Evolutionary conservation across 2,797 vertebrate genomes (phyloP).

Genomic region (Sebastes minor): DNA sequence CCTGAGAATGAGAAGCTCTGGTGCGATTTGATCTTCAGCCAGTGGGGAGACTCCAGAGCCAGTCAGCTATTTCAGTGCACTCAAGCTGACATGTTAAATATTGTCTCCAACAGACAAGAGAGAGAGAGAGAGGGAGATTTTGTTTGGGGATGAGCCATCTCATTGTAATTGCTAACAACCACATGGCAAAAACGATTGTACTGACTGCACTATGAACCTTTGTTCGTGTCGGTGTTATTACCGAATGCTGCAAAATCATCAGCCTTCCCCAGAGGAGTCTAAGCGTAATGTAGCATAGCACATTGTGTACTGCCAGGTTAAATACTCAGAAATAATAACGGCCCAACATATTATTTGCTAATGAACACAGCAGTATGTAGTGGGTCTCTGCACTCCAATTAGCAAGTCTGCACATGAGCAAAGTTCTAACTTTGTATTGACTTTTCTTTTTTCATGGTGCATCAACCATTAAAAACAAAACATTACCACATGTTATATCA

Average conservation of each 20-base stretch:
- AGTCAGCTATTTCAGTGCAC: conserved; percentile 34
- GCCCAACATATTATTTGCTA: conserved; percentile 20
- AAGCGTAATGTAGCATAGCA: conserved; percentile 27
- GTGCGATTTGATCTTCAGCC: conserved; percentile 49
- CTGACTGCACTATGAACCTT: conserved; percentile 48
- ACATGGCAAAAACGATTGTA: conserved; percentile 42
- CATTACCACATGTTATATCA: background rate
- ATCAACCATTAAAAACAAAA: background rate
- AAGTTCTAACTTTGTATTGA: conserved; percentile 15
- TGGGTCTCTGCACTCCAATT: conserved; percentile 23
- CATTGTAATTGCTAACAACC: conserved; percentile 50
- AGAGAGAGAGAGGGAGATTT: background rate
- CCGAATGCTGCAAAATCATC: conserved; percentile 20
- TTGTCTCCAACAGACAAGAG: conserved; percentile 24
- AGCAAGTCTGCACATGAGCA: conserved; percentile 5
- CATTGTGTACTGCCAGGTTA: conserved; percentile 31
- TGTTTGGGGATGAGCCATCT: conserved; percentile 38
- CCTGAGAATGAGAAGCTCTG: conserved; percentile 23
- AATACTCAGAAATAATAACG: conserved; percentile 30
- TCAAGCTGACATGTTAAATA: conserved; percentile 54
- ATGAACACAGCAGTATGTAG: conserved; percentile 32
- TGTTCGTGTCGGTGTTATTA: conserved; percentile 29
- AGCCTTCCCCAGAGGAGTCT: conserved; percentile 18
- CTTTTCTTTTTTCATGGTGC: conserved; percentile 1
- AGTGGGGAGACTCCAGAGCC: conserved; percentile 28